Evolutionary conservation across 2,888 invertebrate genomes (phyloP).

Genomic region (Lithosia quadra): DNA sequence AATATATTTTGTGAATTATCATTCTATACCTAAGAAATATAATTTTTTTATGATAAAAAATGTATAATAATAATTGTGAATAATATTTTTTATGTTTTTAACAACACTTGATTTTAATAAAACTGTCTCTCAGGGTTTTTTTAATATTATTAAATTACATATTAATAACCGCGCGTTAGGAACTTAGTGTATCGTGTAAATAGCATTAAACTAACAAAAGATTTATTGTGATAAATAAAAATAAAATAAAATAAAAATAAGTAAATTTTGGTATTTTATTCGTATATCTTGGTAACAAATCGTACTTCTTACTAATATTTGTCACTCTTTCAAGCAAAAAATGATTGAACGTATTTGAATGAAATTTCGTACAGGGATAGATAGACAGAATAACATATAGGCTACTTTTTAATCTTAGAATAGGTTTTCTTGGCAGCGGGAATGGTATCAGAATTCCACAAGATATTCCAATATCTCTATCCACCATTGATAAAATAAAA

Average conservation of each 20-base stretch:
- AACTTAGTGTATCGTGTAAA: constrained; percentile 48
- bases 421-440: too few relatives aligned
- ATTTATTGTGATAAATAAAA: constrained; percentile 48
- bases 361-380: too few relatives aligned
- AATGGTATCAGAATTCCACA: too few relatives aligned
- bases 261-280: not conserved
- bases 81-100: not conserved
- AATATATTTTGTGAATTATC: not conserved
- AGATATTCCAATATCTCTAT: too few relatives aligned
- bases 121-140: constrained; percentile 43
- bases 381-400: too few relatives aligned
- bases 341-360: too few relatives aligned
- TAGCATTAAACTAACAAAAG: constrained; percentile 48
- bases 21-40: not conserved
- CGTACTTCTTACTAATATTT: too few relatives aligned
- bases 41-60: too few relatives aligned
- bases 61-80: not conserved
- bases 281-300: too few relatives aligned
- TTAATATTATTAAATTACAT: constrained; percentile 5
- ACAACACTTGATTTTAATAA: constrained; percentile 5
- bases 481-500: not conserved
- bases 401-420: too few relatives aligned
- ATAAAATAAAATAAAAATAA: constrained; percentile 32
- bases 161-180: constrained; percentile 13
- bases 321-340: too few relatives aligned